A percentile compares a stretch with the other conserved stretches of the same genome.
phyloP scores from a whole-genome alignment of 2,888 invertebrate genomes.

The Ophioninae sp. region DNA sequence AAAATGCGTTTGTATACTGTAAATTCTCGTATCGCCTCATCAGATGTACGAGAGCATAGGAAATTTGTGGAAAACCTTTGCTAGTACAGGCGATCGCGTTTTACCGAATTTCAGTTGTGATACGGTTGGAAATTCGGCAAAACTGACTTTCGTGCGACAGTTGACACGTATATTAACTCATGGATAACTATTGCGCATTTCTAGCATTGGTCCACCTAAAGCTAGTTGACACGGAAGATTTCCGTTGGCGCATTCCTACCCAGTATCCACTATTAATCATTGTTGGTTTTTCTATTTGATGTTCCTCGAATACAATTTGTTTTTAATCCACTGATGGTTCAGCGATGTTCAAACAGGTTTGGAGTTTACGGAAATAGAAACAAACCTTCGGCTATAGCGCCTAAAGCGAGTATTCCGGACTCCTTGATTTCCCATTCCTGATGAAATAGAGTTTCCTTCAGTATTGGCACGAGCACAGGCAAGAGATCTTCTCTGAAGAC shows the following conservation, averaged over 20 bases:
- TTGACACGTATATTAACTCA: no score
- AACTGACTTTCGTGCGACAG: no score
- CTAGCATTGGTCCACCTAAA: no score
- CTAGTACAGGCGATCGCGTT: no score
- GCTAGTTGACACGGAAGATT: no score
- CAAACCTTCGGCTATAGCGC: constrained; percentile 91
- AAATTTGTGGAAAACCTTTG: no score
- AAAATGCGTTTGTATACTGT: neutral
- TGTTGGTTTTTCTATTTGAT: no score
- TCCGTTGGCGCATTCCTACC: no score
- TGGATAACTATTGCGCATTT: no score
- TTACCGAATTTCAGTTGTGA: no score
- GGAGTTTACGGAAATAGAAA: constrained; percentile 8
- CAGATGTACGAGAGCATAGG: neutral
- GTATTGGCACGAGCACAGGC: constrained; percentile 96
- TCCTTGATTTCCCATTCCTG: constrained; percentile 98
- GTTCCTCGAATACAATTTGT: neutral
- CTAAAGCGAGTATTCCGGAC: constrained; percentile 93
- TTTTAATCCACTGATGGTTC: neutral
- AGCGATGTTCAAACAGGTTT: neutral
- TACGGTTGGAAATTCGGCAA: no score
- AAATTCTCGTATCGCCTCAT: neutral
- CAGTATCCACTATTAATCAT: no score
- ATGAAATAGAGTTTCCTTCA: constrained; percentile 98
- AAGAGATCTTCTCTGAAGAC: constrained; percentile 97